Evolutionary conservation across 1,140 invertebrate species (phyloP), one percentile per base, ranked within the genome.

Genomic region (Calosoma granatense): DNA sequence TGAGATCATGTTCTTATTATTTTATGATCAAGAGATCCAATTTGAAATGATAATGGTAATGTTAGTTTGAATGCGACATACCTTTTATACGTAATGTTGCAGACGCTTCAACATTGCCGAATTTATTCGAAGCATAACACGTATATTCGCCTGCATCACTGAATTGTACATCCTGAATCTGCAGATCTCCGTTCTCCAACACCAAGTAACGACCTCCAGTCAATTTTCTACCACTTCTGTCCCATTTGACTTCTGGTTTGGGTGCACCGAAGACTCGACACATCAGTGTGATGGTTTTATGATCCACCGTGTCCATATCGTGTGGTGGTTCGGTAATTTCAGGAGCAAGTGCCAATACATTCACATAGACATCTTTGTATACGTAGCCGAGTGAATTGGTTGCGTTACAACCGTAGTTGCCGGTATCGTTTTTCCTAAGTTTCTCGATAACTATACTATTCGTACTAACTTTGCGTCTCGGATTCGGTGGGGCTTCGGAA

Each of bases 361-460:
- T 99, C 3, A 99, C 83, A 67, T 92, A 98, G 41, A 97, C 91
- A 78, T 99, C 95, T 68, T 94, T 93, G 75, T 96, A 99, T 12
- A 97, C 91, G 73, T 98, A 99, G 22, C 97, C 97, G 61, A 94
- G 80, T n/a, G 87, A 88, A 72, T 98, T 99, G 58, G 94, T 97
- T 0, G 95, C 96, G 76, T 99, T 99, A 74, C 97, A 99, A 51
- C 97, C 95, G 68, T 97, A 95, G 72, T 98, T 97, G 57, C 93
- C 94, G 3, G 94, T 97, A 72, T 99, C 97, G 39, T 81, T 80
- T 71, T 94, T 94, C 15, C 80, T 77, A 17, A 99, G 74, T 63
- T 88, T 86, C 12, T 84, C 80, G 59, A 98, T 91, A 1, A 84
- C 79, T 41, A 99, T 90, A 26, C 80, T 84, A 68, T 94, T 87